These are phyloP conservation scores for Nymphalis polychloros DNA, from an alignment of 2,888 invertebrate genomes.

Conservation along the genomic window DNA sequence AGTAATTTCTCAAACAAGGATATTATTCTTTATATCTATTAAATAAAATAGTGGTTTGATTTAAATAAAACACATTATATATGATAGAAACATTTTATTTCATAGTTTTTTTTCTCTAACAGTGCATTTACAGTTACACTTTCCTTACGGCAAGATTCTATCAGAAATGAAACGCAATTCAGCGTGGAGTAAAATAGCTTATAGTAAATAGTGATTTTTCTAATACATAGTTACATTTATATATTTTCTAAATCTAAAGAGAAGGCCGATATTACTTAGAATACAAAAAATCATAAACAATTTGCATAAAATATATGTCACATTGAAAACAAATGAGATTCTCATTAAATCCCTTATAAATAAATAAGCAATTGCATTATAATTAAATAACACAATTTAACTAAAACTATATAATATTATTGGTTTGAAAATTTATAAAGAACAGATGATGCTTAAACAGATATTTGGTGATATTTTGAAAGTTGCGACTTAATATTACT, in stretches of 20 bases:
- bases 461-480: background rate
- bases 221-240: conserved; percentile 30
- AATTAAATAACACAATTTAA: background rate
- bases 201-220: conserved; percentile 36
- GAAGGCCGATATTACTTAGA: conserved; percentile 72
- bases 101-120: conserved; percentile 63
- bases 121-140: conserved; percentile 75
- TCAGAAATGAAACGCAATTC: conserved; percentile 43
- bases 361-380: too few species aligned
- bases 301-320: background rate
- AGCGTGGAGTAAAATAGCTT: conserved; percentile 72
- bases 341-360: too few species aligned
- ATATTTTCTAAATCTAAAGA: conserved; percentile 47
- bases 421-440: too few species aligned
- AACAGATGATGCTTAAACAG: background rate
- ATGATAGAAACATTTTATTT: conserved; percentile 78
- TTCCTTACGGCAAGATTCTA: conserved; percentile 53
- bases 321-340: too few species aligned
- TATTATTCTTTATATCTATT: background rate
- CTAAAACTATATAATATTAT: too few species aligned
- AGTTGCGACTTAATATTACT: background rate
- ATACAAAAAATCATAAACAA: conserved; percentile 38
- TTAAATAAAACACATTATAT: conserved; percentile 51
- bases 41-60: background rate
- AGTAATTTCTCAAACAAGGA: background rate